phyloP scores from a whole-genome alignment of 2,888 invertebrate genomes.

The Thumatha senex region DNA sequence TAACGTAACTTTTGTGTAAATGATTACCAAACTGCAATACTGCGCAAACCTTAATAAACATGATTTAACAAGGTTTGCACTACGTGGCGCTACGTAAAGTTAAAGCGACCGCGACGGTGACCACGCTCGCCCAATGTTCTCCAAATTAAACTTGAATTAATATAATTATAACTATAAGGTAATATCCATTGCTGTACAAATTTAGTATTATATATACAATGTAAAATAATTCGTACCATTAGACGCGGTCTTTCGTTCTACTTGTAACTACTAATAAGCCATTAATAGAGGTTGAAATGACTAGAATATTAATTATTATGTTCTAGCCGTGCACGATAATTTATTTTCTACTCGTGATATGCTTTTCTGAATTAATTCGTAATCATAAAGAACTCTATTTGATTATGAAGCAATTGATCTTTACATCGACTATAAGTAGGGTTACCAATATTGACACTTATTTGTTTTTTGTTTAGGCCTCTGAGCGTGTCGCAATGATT shows the following conservation, averaged over 20 bases:
- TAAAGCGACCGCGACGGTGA: background rate
- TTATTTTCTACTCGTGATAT: no score
- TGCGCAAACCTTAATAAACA: background rate
- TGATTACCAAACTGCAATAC: constrained; percentile 1
- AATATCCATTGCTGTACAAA: no score
- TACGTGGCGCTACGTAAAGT: background rate
- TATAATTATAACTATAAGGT: background rate
- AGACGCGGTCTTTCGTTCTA: no score
- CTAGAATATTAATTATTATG: no score
- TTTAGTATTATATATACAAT: no score
- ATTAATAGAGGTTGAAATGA: no score
- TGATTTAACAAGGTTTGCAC: background rate
- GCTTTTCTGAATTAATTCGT: no score
- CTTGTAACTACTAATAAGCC: no score
- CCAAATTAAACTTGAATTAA: background rate
- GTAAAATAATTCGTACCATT: no score
- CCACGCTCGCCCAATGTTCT: background rate
- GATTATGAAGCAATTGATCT: background rate
- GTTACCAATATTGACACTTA: background rate
- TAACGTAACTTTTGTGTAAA: background rate
- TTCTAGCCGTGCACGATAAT: no score
- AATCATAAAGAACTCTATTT: no score
- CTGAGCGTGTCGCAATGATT: constrained; percentile 57
- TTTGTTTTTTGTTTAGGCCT: constrained; percentile 42
- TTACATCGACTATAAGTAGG: background rate